phyloP scores from a whole-genome alignment of 2,797 vertebrate genomes.

The Sciaenops ocellatus region DNA sequence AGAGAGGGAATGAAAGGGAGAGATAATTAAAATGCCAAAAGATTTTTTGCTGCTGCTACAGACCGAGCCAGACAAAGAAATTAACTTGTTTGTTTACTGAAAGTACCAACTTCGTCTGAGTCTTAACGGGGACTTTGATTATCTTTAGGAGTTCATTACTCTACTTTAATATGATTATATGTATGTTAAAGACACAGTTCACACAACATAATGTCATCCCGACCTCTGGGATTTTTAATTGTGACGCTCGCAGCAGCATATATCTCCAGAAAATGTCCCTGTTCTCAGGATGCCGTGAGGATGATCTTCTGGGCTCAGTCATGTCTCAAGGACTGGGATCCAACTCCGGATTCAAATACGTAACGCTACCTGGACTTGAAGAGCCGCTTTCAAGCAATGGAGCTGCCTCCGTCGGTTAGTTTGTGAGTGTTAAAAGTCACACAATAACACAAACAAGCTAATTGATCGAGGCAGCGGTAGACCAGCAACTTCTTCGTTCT shows the following conservation, averaged over 20 bases:
- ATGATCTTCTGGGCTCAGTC: background rate
- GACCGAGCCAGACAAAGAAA: slow-evolving; percentile 8
- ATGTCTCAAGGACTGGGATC: background rate
- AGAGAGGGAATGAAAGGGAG: background rate
- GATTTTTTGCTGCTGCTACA: slow-evolving; percentile 1
- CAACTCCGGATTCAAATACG: too few relatives aligned
- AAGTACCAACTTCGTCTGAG: background rate
- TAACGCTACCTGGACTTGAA: too few relatives aligned
- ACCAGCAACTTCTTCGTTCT: too few relatives aligned
- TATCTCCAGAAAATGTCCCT: background rate
- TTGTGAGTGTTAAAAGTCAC: too few relatives aligned
- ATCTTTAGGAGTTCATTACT: background rate
- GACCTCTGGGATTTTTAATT: background rate
- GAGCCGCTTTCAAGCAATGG: too few relatives aligned
- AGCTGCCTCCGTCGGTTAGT: too few relatives aligned
- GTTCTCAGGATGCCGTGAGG: background rate
- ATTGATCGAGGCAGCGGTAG: too few relatives aligned
- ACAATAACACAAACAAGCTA: too few relatives aligned
- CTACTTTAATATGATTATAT: background rate
- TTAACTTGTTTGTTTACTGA: background rate
- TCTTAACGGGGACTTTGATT: background rate
- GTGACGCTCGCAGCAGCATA: background rate
- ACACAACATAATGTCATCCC: background rate
- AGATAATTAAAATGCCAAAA: slow-evolving; percentile 44
- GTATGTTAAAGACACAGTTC: background rate